Conservation (phyloP, 1,140 invertebrate species). For the Procambarus clarkii region DNA sequence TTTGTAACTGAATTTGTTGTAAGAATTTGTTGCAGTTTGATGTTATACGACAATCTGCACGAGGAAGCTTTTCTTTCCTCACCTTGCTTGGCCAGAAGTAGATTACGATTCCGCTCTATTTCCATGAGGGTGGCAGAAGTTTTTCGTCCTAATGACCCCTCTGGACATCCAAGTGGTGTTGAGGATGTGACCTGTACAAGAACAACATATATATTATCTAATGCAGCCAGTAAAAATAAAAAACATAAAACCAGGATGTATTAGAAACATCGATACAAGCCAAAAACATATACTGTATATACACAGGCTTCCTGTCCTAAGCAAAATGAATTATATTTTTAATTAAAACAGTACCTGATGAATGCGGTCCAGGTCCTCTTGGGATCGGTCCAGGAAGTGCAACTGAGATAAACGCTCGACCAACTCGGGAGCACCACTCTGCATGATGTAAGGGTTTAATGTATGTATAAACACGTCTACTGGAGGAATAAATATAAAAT, state of each 20-base stretch:
- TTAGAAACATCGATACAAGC: too few relatives aligned
- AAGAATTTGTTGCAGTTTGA: neutral
- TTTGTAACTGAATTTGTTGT: neutral
- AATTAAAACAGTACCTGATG: constrained; percentile 81
- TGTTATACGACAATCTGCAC: neutral
- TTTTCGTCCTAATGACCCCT: constrained; percentile 83
- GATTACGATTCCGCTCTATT: constrained; percentile 90
- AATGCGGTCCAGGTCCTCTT: constrained; percentile 91
- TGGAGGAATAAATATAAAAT: neutral
- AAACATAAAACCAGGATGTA: too few relatives aligned
- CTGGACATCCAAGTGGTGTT: constrained; percentile 79
- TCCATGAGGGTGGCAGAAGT: constrained; percentile 92
- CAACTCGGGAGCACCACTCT: constrained; percentile 60
- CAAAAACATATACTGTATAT: too few relatives aligned
- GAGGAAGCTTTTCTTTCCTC: constrained; percentile 45
- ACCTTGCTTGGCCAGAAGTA: constrained; percentile 94
- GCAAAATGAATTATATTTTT: too few relatives aligned
- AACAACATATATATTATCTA: neutral
- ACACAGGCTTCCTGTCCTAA: too few relatives aligned
- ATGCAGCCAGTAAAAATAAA: too few relatives aligned
- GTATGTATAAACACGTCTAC: neutral
- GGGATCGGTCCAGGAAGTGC: constrained; percentile 76
- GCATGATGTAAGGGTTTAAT: neutral
- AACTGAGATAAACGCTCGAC: constrained; percentile 59
- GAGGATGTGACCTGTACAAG: constrained; percentile 58